Evolutionary conservation across 2,797 vertebrate species (phyloP), one percentile per base, ranked within the genome.

Genomic region (Ctenopoma kingsleyae): DNA sequence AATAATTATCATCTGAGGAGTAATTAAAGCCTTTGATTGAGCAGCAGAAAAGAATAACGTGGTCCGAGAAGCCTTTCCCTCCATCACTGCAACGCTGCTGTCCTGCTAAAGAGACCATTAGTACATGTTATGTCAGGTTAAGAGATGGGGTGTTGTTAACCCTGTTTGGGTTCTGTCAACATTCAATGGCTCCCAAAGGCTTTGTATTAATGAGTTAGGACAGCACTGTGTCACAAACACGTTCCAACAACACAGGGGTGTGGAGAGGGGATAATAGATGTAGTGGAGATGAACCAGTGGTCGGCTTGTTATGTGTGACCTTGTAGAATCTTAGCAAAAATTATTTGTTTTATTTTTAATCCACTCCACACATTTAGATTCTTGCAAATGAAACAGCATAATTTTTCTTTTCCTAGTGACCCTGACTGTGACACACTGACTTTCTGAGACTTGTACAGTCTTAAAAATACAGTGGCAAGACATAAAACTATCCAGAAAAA

Each of bases 1-100:
- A 91, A 90, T 92, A 92, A 95, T 94, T 91, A 94, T 93, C 89
- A 80, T 91, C 77, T 23, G 83, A 93, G 94, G 94, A 92, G 90
- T 95, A 95, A 95, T 96, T 95, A 95, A 56, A 68, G 48, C 82
- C 88, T 87, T 72, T 76, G 85, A 83, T 75, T 62, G 85, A 87
- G 73, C 90, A 91, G 82, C 84, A 76, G 81, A 90, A 86, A 93
- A 91, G 82, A 78, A 77, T 75, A 87, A 90, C 91, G 83, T 62
- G 71, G 84, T 94, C 92, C 82, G 82, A 74, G 76, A 89, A 60
- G 76, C 51, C 19, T 49, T 48, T 47, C 48, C 20, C 55, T 20
- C 1, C 23, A 69, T 71, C 62, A 30, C 16, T 1, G 36, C 5
- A 10, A 76, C 35, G 20, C 54, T 49, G 50, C 69, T 66, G 48